Evolutionary conservation across 23 tunicate genomes (phyloP).

Genomic region (Botrylloides violaceus): DNA sequence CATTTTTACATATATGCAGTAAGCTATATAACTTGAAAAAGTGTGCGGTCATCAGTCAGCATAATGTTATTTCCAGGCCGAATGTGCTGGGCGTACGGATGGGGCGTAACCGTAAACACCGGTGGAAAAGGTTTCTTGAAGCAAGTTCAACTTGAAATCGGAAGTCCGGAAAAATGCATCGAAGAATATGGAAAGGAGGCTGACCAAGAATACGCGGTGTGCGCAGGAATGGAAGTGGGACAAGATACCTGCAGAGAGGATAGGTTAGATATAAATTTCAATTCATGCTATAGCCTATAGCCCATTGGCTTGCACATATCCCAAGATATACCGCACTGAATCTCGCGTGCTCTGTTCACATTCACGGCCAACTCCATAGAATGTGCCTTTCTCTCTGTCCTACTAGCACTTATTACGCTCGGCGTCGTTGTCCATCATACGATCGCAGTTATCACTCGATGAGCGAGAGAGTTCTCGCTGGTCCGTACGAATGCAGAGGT

Average conservation of each 20-base stretch:
- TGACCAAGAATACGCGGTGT: not conserved
- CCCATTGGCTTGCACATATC: no score
- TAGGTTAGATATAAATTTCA: constrained; percentile 17
- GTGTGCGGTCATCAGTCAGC: not conserved
- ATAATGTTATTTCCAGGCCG: not conserved
- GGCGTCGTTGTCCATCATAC: no score
- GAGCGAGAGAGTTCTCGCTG: no score
- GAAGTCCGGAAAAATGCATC: not conserved
- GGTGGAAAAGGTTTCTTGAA: not conserved
- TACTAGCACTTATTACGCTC: no score
- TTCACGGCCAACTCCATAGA: no score
- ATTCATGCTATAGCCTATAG: no score
- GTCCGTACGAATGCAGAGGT: no score
- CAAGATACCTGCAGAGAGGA: constrained; percentile 22
- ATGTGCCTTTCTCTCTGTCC: no score
- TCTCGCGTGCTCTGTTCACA: no score
- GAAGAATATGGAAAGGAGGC: not conserved
- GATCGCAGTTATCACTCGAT: no score
- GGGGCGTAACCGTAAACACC: not conserved
- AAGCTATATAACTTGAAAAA: not conserved
- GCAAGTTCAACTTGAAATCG: constrained; percentile 16
- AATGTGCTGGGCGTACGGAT: constrained; percentile 24
- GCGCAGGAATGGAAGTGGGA: constrained; percentile 9
- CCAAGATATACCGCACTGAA: no score
- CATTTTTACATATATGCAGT: not conserved